Evolutionary conservation across 2,113 vertebrate genomes (phyloP).

Genomic region (Penelope pileata): DNA sequence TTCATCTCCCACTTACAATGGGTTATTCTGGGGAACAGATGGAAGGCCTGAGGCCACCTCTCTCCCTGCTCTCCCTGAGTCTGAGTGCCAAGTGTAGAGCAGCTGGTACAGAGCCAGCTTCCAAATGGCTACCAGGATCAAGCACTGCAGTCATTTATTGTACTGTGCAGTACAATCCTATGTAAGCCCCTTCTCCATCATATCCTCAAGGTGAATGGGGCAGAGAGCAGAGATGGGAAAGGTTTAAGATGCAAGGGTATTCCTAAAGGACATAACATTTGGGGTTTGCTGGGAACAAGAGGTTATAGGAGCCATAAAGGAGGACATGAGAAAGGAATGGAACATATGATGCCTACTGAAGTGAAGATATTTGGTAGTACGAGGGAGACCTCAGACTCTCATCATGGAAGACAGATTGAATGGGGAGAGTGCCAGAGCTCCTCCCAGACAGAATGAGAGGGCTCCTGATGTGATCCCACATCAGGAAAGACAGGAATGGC

Average conservation of each 20-base stretch:
- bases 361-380: neutral
- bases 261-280: neutral
- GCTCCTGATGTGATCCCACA: fast-evolving
- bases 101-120: neutral
- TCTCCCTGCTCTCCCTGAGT: neutral
- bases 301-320: neutral
- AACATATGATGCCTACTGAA: neutral
- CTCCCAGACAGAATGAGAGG: neutral
- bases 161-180: neutral
- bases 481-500: neutral
- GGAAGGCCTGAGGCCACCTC: neutral
- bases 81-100: neutral
- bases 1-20: neutral
- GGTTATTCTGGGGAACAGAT: neutral
- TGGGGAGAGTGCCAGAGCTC: neutral
- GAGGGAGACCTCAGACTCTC: neutral
- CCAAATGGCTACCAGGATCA: neutral
- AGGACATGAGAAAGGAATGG: neutral
- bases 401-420: neutral
- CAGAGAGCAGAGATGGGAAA: neutral
- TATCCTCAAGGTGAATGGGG: neutral
- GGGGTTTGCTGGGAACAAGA: neutral
- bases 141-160: neutral
- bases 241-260: neutral
- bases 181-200: neutral